phyloP scores from a whole-genome alignment of 2,797 vertebrate species.

The Psittacula derbiana region DNA sequence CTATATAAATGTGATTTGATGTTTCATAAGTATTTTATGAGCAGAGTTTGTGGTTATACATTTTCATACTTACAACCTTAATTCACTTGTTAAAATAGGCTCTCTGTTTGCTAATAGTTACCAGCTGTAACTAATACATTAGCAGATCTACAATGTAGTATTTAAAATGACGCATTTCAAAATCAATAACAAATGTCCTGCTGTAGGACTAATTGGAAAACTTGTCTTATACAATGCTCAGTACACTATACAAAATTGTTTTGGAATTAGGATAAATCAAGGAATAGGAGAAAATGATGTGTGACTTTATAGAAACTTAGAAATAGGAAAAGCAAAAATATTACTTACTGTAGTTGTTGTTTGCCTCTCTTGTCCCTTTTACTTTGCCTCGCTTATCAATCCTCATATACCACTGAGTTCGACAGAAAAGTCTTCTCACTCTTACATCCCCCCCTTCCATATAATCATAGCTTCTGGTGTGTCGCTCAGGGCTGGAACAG shows the following conservation, averaged over 20 bases:
- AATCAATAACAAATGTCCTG: conserved; percentile 66
- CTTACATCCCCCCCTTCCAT: conserved; percentile 98
- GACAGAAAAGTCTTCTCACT: conserved; percentile 95
- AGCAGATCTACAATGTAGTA: conserved; percentile 59
- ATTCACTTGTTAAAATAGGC: conserved; percentile 67
- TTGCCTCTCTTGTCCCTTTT: conserved; percentile 92
- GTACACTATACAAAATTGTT: background rate
- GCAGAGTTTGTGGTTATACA: conserved; percentile 2
- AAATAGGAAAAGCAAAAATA: background rate
- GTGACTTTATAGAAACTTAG: background rate
- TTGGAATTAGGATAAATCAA: background rate
- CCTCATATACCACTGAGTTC: conserved; percentile 97
- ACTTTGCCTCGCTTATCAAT: conserved; percentile 94
- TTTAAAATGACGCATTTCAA: conserved; percentile 64
- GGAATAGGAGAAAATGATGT: background rate
- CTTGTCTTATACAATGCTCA: background rate
- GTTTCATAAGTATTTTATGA: conserved; percentile 58
- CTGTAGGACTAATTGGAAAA: conserved; percentile 22
- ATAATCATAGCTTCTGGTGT: conserved; percentile 98
- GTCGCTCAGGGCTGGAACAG: conserved; percentile 95
- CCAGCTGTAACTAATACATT: conserved; percentile 65
- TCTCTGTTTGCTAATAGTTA: conserved; percentile 68
- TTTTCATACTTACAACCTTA: conserved; percentile 59
- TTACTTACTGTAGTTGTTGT: conserved; percentile 96
- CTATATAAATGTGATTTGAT: conserved; percentile 10